These are phyloP conservation scores for Dendrocopos noguchii DNA, from an alignment of 2,113 vertebrate genomes.

Conservation along the genomic window DNA sequence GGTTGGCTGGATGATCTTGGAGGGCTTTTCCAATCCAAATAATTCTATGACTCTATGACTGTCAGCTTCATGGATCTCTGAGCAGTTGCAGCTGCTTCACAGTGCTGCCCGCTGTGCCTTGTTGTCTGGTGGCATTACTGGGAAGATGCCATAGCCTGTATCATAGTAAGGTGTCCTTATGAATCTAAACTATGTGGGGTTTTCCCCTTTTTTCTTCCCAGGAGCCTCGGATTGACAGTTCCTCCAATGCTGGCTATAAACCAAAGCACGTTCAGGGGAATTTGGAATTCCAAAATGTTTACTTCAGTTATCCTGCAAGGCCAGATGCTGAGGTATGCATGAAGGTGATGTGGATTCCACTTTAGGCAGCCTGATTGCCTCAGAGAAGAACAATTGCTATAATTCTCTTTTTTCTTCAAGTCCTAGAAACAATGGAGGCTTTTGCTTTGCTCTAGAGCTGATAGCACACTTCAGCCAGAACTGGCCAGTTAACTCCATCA, in stretches of 20 bases:
- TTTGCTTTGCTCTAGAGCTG: not conserved
- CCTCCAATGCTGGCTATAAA: slow-evolving; percentile 83
- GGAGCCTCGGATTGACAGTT: slow-evolving; percentile 87
- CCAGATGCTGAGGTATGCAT: slow-evolving; percentile 79
- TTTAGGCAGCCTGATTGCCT: not conserved
- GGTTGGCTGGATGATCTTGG: no score
- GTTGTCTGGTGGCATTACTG: not conserved
- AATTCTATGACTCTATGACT: no score
- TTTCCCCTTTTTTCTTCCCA: slow-evolving; percentile 57
- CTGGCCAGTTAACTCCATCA: not conserved
- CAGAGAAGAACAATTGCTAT: not conserved
- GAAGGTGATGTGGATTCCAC: not conserved
- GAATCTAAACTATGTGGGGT: not conserved
- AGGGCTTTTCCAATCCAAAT: no score
- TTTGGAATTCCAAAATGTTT: slow-evolving; percentile 85
- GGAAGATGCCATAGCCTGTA: not conserved
- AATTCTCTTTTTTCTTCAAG: no score
- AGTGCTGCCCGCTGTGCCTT: not conserved
- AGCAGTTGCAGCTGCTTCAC: not conserved
- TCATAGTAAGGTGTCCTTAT: not conserved
- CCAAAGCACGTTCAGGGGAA: slow-evolving; percentile 82
- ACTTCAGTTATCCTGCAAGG: slow-evolving; percentile 87
- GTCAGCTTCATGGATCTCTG: not conserved
- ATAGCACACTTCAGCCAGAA: not conserved
- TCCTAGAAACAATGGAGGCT: not conserved